Evolutionary conservation across 2,797 vertebrate genomes (phyloP).

Genomic region (Oceanodroma leucorhoa): DNA sequence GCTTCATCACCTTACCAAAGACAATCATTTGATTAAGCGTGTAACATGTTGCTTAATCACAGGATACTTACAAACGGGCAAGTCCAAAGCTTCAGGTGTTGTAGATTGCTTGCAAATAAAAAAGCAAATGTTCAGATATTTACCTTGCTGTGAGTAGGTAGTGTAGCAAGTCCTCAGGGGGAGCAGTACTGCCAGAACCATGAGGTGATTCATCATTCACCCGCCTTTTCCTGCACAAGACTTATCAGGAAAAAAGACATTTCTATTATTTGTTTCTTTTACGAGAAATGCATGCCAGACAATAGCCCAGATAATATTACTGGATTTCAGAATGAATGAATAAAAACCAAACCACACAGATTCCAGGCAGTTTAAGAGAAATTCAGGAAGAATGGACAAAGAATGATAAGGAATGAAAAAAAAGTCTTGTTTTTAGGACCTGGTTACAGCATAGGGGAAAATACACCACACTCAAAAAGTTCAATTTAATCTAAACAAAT

Average conservation of each 20-base stretch:
- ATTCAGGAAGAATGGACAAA: neutral
- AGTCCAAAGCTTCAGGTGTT: neutral
- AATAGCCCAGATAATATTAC: neutral
- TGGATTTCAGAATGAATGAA: neutral
- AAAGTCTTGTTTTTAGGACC: neutral
- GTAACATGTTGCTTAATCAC: neutral
- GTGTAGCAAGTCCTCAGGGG: neutral
- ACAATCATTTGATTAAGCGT: neutral
- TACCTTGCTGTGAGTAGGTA: conserved; percentile 61
- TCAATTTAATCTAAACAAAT: neutral
- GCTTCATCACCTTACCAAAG: neutral
- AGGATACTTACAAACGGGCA: neutral
- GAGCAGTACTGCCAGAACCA: conserved; percentile 24
- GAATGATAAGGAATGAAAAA: neutral
- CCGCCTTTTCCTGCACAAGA: conserved; percentile 43
- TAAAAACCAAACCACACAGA: neutral
- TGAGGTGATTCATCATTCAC: conserved; percentile 60
- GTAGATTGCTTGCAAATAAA: neutral
- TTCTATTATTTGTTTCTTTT: neutral
- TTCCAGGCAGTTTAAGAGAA: neutral
- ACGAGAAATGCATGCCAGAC: neutral
- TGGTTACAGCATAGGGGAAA: neutral
- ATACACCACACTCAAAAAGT: neutral
- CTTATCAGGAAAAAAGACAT: neutral
- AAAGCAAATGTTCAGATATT: neutral